Evolutionary conservation across 2,888 invertebrate genomes (phyloP), one percentile per base, ranked within the genome.

Genomic region (Frankliniella fusca): DNA sequence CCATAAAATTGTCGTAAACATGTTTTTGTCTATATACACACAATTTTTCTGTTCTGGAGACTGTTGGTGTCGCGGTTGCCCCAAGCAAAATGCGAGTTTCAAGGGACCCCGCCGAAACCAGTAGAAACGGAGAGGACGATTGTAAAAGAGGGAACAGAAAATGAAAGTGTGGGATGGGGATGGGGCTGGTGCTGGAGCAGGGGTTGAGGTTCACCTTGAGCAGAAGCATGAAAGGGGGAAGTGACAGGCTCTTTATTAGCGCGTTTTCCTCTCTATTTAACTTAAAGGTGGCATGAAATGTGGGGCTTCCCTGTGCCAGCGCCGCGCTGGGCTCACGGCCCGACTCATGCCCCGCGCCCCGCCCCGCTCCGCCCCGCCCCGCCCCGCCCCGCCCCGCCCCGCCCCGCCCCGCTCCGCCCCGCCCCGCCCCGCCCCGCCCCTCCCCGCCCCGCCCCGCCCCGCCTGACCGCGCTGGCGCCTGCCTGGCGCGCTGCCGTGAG

Each of bases 241-340:
- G 70, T 76, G 70, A 76, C 70, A 27, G 70, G 70, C 70, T 27
- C 70, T 76, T 76, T 76, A 76, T 76, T 76, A 76, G 70, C 70
- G 70, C 70, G 70, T 76, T 76, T 76, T 76, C 70, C 70, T 76
- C 70, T 76, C 70, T 76, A 76, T 76, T 76, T 76, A 76, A 76
- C 70, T 27, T 23, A 23, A 76, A 76, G 70, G 70, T 76, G 70
- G 70, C 70, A 76, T 76, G 70, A 76, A 76, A 76, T 76, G 70
- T 76, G 70, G 70, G 27, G 61, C 15, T 27, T 23, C n/a, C 70
- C 11, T 23, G 70, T 76, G 70, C 70, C 70, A 76, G 70, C 38
- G 38, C 38, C 38, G 38, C 38, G 38, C 38, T 38, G 38, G 38
- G 38, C 38, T 38, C 38, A 38, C 38, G 38, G 38, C 38, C 38